Percentiles rank a stretch among this genome's conserved stretches.
phyloP scores from a whole-genome alignment of 1,140 invertebrate species.

The Fopius arisanus region DNA sequence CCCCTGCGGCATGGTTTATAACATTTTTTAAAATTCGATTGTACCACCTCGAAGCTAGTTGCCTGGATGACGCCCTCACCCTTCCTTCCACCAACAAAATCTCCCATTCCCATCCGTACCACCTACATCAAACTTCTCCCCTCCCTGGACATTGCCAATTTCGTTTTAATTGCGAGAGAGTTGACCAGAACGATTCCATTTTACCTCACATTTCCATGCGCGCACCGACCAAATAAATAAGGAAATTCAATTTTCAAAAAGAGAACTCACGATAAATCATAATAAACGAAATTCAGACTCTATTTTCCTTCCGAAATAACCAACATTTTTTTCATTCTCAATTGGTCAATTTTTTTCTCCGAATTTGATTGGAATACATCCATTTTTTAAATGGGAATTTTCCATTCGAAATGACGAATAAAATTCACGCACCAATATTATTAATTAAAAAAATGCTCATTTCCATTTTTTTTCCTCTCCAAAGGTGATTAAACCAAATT shows the following conservation, averaged over 20 bases:
- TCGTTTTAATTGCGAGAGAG: conserved; percentile 30
- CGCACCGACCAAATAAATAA: not conserved
- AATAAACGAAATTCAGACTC: not conserved
- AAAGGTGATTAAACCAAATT: not conserved
- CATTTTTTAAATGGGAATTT: too few species aligned
- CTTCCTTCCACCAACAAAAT: not conserved
- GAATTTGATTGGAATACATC: too few species aligned
- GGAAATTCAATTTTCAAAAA: not conserved
- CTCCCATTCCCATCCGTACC: not conserved
- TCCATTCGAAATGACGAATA: too few species aligned
- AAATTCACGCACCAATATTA: too few species aligned
- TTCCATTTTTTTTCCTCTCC: not conserved
- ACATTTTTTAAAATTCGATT: conserved; percentile 31
- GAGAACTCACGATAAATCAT: not conserved
- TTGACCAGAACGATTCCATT: conserved; percentile 4
- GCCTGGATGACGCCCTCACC: not conserved
- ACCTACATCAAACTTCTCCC: conserved; percentile 13
- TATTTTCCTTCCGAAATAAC: too few species aligned
- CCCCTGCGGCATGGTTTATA: conserved; percentile 12
- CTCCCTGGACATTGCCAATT: conserved; percentile 4
- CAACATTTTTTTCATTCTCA: too few species aligned
- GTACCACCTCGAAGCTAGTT: conserved; percentile 10
- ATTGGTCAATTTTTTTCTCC: too few species aligned
- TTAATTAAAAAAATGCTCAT: too few species aligned
- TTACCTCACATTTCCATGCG: not conserved